Evolutionary conservation across 2,888 invertebrate genomes (phyloP), one percentile per base, ranked within the genome.

Genomic region (Drosophila mulleri): DNA sequence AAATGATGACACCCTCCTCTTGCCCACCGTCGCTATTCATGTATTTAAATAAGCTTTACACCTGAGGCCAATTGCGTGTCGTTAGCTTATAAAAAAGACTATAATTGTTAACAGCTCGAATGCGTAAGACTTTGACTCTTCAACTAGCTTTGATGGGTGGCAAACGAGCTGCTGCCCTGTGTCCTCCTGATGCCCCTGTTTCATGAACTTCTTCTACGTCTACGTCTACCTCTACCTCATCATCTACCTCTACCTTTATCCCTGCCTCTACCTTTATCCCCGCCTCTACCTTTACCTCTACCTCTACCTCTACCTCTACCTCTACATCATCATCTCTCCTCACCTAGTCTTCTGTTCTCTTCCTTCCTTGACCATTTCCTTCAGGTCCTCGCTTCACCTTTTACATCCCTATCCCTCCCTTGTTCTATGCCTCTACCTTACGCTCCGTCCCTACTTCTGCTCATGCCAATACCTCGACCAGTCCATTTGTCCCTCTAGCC

Each of bases 1-100:
- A 81, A 57, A 70, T 78, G 45, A 82, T 86, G 75, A 53, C 11
- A 9, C 11, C 16, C 35, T 9, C 11, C 11, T 23, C 20, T 9
- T 2, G 16, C 14, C 32, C 2, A n/a, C 2, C 14, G 11, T 20
- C 50, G 0, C 20, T 16, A 18, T 23, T 9, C 16, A 35, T 26
- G 11, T 37, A 53, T 37, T 20, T 3, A 26, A 53, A 53, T 53
- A 39, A 39, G 37, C 37, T 9, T 54, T 37, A 41, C 57, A 57
- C 57, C 66, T 68, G 45, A 47, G 66, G 56, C 56, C 45, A 67
- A 68, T 56, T 68, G 56, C 32, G 45, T 32, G 35, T 32, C 39
- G 50, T 14, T 50, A 14, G 37, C 39, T 39, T 54, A 23, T 54
- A 20, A 20, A 7, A 5, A 37, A 37, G 6, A 26, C 26, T 18